Evolutionary conservation across 2,113 vertebrate genomes (phyloP).

Genomic region (Zosterops hypoxanthus): DNA sequence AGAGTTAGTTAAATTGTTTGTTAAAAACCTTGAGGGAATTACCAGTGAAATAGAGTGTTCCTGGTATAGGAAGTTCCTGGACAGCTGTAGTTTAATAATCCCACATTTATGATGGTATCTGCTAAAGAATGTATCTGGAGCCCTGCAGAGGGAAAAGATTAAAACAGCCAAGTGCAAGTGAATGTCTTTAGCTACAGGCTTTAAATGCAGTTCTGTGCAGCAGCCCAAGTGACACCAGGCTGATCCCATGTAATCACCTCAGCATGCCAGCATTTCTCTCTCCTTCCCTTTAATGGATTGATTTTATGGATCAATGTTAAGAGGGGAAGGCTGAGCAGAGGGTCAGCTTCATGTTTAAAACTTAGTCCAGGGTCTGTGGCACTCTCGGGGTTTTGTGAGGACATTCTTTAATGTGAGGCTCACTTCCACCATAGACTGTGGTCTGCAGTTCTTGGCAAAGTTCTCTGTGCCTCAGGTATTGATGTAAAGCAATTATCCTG

Average conservation of each 20-base stretch:
- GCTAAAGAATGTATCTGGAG: background rate
- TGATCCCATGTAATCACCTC: background rate
- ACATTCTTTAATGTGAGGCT: background rate
- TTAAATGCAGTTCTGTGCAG: background rate
- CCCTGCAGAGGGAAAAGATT: background rate
- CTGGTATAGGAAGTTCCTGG: background rate
- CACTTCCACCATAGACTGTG: background rate
- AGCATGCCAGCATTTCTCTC: background rate
- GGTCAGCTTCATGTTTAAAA: background rate
- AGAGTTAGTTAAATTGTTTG: background rate
- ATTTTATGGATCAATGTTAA: background rate
- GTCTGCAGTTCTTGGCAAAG: background rate
- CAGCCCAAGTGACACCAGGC: background rate
- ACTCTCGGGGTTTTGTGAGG: background rate
- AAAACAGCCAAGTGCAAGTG: background rate
- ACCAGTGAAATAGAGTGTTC: background rate
- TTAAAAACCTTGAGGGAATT: background rate
- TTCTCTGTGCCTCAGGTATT: background rate
- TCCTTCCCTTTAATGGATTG: background rate
- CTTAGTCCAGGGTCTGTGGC: rapidly evolving
- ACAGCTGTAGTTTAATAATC: background rate
- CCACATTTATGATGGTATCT: background rate
- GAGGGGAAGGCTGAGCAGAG: background rate
- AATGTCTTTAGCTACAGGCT: background rate
- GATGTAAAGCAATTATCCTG: background rate